Evolutionary conservation across 2,888 invertebrate genomes (phyloP).

Genomic region (Scaptomyza flava): DNA sequence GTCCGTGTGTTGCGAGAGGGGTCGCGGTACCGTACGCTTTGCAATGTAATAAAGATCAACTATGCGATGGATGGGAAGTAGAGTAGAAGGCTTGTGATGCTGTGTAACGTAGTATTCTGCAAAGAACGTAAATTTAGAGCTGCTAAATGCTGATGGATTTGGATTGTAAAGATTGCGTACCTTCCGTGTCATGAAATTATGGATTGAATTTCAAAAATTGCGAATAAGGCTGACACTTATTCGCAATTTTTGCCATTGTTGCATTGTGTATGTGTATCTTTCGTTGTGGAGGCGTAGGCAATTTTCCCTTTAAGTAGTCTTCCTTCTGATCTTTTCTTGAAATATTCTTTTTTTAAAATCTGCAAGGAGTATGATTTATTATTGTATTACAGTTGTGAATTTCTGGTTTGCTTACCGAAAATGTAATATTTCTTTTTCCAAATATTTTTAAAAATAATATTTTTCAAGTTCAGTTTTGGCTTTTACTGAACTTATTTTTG

Average conservation of each 20-base stretch:
- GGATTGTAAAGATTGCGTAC: neutral
- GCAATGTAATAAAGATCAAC: no score
- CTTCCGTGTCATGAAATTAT: neutral
- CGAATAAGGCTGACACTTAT: neutral
- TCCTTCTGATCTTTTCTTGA: no score
- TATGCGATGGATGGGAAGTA: no score
- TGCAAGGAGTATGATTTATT: neutral
- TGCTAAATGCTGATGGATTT: neutral
- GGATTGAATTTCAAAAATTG: neutral
- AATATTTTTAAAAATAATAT: neutral
- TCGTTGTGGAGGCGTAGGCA: no score
- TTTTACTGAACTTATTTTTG: neutral
- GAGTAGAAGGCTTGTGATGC: no score
- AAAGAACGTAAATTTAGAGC: neutral
- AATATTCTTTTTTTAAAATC: neutral
- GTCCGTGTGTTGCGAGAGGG: neutral
- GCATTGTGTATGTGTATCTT: neutral
- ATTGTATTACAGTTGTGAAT: neutral
- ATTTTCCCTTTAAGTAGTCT: neutral
- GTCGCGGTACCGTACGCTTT: conserved; percentile 39
- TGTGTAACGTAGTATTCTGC: neutral
- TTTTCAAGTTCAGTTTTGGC: neutral
- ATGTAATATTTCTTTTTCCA: neutral
- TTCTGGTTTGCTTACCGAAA: neutral
- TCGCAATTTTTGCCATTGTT: neutral